Evolutionary conservation across 2,888 invertebrate species (phyloP).

Genomic region (Coelogynopora nodosa): DNA sequence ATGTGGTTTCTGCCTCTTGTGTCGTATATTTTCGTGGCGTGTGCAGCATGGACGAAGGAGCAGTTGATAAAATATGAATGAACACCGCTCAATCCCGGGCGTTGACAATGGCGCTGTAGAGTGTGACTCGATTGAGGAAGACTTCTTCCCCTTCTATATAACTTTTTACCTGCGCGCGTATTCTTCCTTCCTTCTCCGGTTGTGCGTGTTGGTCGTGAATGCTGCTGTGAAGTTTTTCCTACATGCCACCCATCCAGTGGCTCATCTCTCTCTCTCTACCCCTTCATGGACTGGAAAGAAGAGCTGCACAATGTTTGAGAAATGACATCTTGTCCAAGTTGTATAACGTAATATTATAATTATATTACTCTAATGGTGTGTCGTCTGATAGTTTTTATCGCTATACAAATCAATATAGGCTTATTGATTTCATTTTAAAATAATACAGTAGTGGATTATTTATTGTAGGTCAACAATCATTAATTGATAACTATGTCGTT

Average conservation of each 20-base stretch:
- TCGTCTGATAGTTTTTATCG: too few relatives aligned
- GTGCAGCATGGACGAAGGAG: background rate
- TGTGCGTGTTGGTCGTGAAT: background rate
- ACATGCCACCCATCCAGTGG: background rate
- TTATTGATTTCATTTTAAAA: too few relatives aligned
- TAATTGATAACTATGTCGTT: too few relatives aligned
- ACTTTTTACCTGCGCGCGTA: background rate
- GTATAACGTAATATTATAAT: too few relatives aligned
- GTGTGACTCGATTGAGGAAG: background rate
- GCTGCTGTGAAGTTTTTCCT: background rate
- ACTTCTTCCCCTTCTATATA: background rate
- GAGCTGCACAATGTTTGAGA: too few relatives aligned
- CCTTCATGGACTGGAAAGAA: too few relatives aligned
- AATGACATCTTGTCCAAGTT: too few relatives aligned
- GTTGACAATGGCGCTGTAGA: background rate
- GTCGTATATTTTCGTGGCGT: background rate
- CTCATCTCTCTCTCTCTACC: too few relatives aligned
- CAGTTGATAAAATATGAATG: constrained; percentile 6
- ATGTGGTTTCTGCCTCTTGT: background rate
- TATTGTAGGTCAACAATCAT: too few relatives aligned
- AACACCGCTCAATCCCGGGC: background rate
- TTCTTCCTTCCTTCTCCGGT: background rate
- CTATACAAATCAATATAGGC: too few relatives aligned
- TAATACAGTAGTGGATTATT: too few relatives aligned
- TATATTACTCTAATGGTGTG: too few relatives aligned